Evolutionary conservation across 2,797 vertebrate genomes (phyloP).

Genomic region (Xyrichtys novacula): DNA sequence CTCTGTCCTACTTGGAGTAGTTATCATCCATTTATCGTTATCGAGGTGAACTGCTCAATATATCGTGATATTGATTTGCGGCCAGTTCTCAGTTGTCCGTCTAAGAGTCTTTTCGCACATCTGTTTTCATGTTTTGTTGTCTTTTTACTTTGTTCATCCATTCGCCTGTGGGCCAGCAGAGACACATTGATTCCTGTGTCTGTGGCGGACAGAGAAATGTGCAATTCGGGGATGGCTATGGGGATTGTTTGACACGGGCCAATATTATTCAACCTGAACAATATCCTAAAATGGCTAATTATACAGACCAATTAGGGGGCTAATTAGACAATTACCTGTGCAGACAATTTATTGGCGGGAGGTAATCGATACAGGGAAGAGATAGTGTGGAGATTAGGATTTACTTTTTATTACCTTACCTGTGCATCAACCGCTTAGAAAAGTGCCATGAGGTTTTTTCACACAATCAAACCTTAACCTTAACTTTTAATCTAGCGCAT

Average conservation of each 20-base stretch:
- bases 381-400: constrained; percentile 63
- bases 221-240: constrained; percentile 61
- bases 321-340: constrained; percentile 87
- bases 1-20: no score
- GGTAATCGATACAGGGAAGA: constrained; percentile 75
- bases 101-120: neutral
- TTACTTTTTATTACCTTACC: constrained; percentile 57
- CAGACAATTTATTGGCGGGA: constrained; percentile 78
- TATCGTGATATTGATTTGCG: neutral
- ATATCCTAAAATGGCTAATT: constrained; percentile 88
- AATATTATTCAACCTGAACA: constrained; percentile 83
- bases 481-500: constrained; percentile 15
- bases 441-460: constrained; percentile 21
- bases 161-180: constrained; percentile 44
- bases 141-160: constrained; percentile 2
- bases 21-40: no score
- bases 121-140: constrained; percentile 3
- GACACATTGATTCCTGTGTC: constrained; percentile 72
- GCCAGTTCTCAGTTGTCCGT: neutral
- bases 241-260: constrained; percentile 73
- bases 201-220: constrained; percentile 62
- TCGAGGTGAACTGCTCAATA: no score
- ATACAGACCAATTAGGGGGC: constrained; percentile 82
- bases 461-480: constrained; percentile 2
- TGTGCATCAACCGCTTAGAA: constrained; percentile 29